Conservation (phyloP, 2,888 invertebrate species). For the Cephus runcator region DNA sequence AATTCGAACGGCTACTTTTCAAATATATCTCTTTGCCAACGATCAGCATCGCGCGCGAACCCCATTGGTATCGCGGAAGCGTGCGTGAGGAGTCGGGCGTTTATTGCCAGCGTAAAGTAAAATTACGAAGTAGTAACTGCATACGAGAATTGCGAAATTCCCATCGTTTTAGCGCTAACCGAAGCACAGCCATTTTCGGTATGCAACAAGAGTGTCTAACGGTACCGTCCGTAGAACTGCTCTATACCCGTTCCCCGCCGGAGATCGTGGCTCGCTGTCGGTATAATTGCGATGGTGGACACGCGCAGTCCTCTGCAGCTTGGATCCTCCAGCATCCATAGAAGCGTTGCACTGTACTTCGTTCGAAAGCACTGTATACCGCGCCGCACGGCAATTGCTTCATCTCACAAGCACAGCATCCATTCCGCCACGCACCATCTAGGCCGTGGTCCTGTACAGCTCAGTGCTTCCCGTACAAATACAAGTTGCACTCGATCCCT, state of each 20-base stretch:
- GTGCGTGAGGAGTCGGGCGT: conserved; percentile 53
- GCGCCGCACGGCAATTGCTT: neutral
- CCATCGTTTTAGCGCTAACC: conserved; percentile 55
- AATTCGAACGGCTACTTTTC: neutral
- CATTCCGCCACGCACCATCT: conserved; percentile 15
- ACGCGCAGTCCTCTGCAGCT: conserved; percentile 3
- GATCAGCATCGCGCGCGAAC: neutral
- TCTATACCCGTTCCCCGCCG: neutral
- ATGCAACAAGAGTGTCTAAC: conserved; percentile 38
- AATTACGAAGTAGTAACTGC: conserved; percentile 53
- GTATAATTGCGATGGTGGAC: conserved; percentile 1
- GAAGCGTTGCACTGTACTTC: neutral
- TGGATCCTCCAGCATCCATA: neutral
- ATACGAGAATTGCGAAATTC: conserved; percentile 42
- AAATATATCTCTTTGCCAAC: neutral
- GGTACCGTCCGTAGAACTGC: conserved; percentile 27
- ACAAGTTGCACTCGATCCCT: neutral
- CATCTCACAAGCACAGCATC: neutral
- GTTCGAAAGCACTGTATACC: neutral
- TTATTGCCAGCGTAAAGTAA: conserved; percentile 58
- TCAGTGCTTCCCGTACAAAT: neutral
- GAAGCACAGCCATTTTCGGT: conserved; percentile 55
- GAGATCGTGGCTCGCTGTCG: conserved; percentile 4
- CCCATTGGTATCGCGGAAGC: conserved; percentile 43
- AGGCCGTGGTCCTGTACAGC: conserved; percentile 8